Evolutionary conservation across 2,113 vertebrate genomes (phyloP), one percentile per base, ranked within the genome.

Genomic region (Erythrocercus mccallii): DNA sequence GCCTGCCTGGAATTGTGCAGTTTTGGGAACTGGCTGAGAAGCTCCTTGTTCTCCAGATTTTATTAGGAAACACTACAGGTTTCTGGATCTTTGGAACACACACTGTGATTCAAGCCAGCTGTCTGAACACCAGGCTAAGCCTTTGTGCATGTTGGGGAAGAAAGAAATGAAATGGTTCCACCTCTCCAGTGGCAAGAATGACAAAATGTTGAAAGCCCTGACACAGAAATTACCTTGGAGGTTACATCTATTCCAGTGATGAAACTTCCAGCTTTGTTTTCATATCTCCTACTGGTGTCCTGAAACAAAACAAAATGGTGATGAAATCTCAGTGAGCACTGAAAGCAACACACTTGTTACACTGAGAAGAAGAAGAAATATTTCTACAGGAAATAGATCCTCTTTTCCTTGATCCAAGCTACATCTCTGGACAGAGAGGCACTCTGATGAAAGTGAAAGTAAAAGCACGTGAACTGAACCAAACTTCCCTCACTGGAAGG

Each of bases 241-340:
- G 98, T 99, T 37, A 99, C 99, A 78, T 99, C 99, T 18, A 99
- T 99, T 37, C 99, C 99, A 2, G 99, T 99, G 97, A 99, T 99
- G 96, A 99, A 99, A 15, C 99, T 98, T 47, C 99, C 99, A 20
- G 99, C 99, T 96, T 99, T 99, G 98, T 99, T 99, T 97, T 99
- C 99, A 0, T 99, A 99, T 10, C 99, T 97, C 74, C 99, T 98
- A 47, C 98, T 99, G 15, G 98, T 99, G 92, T 99, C 99, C 99
- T 99, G 96, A 76, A 95, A 89, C 72, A 94, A 97, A 88, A 53
- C 72, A 61, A 53, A 94, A 84, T 3, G 9, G 33, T 48, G 20
- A 90, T 70, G 87, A 95, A 90, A 86, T 64, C 76, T 87, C 76
- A 60, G 4, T 12, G 37, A 78, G 30, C 22, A 30, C 44, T 44